These are phyloP conservation scores for Austrofundulus limnaeus DNA, from an alignment of 2,113 vertebrate species.

Conservation along the genomic window DNA sequence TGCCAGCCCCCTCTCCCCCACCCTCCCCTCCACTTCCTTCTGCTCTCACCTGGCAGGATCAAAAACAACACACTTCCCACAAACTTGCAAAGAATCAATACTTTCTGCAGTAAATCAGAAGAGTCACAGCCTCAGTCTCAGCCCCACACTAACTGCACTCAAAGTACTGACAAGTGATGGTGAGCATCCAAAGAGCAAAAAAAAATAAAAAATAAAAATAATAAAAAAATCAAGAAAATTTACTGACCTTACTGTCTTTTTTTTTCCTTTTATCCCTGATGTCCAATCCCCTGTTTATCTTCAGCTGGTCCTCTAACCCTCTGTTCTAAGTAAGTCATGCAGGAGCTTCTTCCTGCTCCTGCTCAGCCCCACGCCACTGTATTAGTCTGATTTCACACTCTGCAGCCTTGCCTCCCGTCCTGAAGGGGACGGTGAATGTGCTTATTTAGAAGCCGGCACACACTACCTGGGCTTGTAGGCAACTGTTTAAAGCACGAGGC, in stretches of 20 bases:
- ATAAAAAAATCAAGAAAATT: slow-evolving; percentile 65
- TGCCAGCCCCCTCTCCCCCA: slow-evolving; percentile 54
- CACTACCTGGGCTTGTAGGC: slow-evolving; percentile 81
- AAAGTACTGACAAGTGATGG: slow-evolving; percentile 57
- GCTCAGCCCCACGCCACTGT: slow-evolving; percentile 76
- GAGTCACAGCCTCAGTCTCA: slow-evolving; percentile 62
- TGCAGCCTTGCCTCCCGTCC: slow-evolving; percentile 81
- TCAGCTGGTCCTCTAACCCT: slow-evolving; percentile 74
- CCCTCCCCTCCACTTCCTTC: slow-evolving; percentile 50
- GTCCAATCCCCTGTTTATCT: slow-evolving; percentile 77
- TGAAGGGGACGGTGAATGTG: slow-evolving; percentile 81
- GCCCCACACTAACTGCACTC: slow-evolving; percentile 60
- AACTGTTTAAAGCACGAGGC: slow-evolving; percentile 82
- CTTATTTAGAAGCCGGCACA: slow-evolving; percentile 81
- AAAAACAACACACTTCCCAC: slow-evolving; percentile 78
- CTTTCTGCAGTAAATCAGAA: slow-evolving; percentile 73
- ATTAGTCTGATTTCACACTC: slow-evolving; percentile 84
- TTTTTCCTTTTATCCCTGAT: slow-evolving; percentile 61
- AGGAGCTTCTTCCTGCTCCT: slow-evolving; percentile 73
- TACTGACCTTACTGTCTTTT: slow-evolving; percentile 82
- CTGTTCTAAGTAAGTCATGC: slow-evolving; percentile 73
- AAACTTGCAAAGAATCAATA: slow-evolving; percentile 83
- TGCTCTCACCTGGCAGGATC: slow-evolving; percentile 78
- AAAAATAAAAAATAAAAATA: too few species aligned
- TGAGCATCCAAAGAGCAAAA: slow-evolving; percentile 62